Evolutionary conservation across 2,797 vertebrate genomes (phyloP).

Genomic region (Pangasius macronema): DNA sequence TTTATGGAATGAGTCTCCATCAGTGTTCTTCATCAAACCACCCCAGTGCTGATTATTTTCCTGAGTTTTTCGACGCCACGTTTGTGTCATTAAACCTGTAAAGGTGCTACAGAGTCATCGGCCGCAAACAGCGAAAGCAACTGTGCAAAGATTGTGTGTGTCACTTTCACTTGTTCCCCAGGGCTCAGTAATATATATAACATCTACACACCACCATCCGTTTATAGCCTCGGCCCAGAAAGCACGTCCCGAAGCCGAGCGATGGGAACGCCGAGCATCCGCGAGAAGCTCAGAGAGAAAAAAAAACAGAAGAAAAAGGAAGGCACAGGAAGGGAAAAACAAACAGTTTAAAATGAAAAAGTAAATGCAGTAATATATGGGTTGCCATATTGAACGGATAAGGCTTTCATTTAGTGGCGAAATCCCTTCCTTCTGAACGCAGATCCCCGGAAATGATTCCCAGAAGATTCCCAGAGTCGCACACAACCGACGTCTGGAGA

Average conservation of each 20-base stretch:
- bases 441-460: conserved; percentile 50
- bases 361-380: conserved; percentile 26
- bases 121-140: neutral
- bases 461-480: conserved; percentile 41
- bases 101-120: neutral
- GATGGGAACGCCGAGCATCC: neutral
- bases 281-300: neutral
- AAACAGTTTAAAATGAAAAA: conserved; percentile 39
- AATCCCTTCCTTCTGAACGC: conserved; percentile 36
- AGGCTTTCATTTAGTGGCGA: conserved; percentile 43
- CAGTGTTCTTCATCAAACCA: no score
- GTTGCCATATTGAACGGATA: conserved; percentile 38
- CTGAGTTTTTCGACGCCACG: no score
- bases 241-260: neutral
- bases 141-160: neutral
- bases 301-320: neutral
- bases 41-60: no score
- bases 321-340: neutral
- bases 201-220: neutral
- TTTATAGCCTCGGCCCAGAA: neutral
- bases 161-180: neutral
- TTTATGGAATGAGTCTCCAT: no score
- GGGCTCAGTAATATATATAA: neutral
- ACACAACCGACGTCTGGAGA: conserved; percentile 28
- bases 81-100: neutral